Base-by-base conservation (phyloP, 2,888 invertebrate genomes). In the Pyralis farinalis region DNA sequence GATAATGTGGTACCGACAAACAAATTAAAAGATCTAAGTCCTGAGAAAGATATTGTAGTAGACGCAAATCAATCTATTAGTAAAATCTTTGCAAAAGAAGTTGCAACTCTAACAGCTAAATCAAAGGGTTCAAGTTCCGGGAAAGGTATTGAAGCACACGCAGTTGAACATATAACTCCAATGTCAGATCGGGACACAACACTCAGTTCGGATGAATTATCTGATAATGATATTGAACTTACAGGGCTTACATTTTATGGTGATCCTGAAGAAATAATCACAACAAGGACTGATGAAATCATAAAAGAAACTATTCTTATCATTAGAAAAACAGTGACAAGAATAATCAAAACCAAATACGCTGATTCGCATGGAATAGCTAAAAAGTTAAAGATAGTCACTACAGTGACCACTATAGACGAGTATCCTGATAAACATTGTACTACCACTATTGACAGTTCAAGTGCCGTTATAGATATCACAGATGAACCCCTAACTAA, bases 371-470 rank as follows among this genome's bases (percentile, higher is more conserved):
- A 51, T 6, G 58, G 50, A 20, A 43, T 43, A 9, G 25, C 53
- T 7, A 49, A 44, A 20, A 64, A 64, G 44, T 36, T 63, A 6
- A 66, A 66, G 46, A 60, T 53, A 3, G 55, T 51, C 4, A 55
- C 50, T 7, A 47, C 48, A 34, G 37, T 48, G 4, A 55, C 46
- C 8, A 61, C 53, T 10, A 55, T 53, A 9, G 61, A 64, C 37
- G 48, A 52, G 37, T 63, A 58, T 43, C 61, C 63, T 12, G 61
- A 63, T 42, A 58, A 59, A 12, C 55, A 52, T 25, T 47, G 53
- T 8, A 38, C 25, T 8, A 10, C 38, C 12, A 31, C 22, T 9
- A 7, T 25, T 12, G 32, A 38, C 3, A 38, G 32, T n/a, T 32
- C 22, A 22, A 11, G 32, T 3, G 7, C 32, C 12, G 31, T 25